phyloP scores from a whole-genome alignment of 2,797 vertebrate species.

The Chiloscyllium punctatum region DNA sequence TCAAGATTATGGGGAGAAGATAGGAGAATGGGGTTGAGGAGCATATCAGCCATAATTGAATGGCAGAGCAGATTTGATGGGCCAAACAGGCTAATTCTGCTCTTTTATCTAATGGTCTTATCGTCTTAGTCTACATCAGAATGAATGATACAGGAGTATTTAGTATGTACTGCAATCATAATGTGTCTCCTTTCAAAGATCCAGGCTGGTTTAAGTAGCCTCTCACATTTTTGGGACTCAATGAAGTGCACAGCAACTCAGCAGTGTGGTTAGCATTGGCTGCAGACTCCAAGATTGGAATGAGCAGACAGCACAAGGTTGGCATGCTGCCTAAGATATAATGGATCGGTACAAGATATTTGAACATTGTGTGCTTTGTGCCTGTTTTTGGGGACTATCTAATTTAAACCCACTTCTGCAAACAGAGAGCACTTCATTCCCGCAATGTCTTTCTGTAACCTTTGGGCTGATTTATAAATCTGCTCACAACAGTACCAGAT shows the following conservation, averaged over 20 bases:
- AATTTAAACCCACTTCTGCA: neutral
- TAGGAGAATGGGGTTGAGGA: too few species aligned
- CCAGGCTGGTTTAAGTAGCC: neutral
- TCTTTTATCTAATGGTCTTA: too few species aligned
- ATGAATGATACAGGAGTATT: too few species aligned
- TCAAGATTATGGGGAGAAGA: too few species aligned
- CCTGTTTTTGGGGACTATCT: neutral
- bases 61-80: too few species aligned
- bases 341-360: neutral
- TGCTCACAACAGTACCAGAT: neutral
- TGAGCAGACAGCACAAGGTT: neutral
- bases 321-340: neutral
- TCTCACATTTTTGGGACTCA: neutral
- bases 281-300: neutral
- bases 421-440: neutral
- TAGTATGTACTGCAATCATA: neutral
- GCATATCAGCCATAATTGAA: too few species aligned
- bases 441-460: neutral
- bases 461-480: constrained; percentile 12
- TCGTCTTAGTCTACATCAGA: too few species aligned
- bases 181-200: neutral
- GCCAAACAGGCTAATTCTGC: too few species aligned
- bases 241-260: neutral
- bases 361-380: neutral
- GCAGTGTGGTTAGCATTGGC: neutral